Base-by-base conservation (phyloP, 2,888 invertebrate species). In the Leptothorax acervorum region DNA sequence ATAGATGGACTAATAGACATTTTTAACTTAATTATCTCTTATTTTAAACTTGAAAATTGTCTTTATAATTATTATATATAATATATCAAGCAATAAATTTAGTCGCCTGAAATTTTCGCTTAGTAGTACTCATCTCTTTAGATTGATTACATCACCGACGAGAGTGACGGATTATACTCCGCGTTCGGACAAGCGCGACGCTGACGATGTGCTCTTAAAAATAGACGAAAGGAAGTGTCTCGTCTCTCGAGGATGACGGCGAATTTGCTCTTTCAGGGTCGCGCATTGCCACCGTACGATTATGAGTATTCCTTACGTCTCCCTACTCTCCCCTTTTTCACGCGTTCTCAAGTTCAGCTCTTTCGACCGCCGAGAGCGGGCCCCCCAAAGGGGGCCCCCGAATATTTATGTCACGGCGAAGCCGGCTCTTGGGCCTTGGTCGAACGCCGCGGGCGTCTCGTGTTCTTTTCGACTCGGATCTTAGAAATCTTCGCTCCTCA, bases 371-470 rank as follows among this genome's bases (percentile, higher is more conserved):
- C 84, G 85, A 86, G 87, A 86, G 66, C 84, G 83, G 83, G 70
- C n/a, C 31, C 45, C 66, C 87, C 86, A 85, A 35, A 81, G 84
- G 76, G 86, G 86, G 78, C 73, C 81, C 87, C 86, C 87, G 84
- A 87, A 91, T 92, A 94, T 93, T 93, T 94, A 92, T 94, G 94
- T 94, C 94, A 94, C 92, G 94, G 93, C 76, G 83, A 94, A 92
- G 91, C 88, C 92, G 91, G 88, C 88, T 88, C 82, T 5, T 35
- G 91, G 91, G 86, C 94, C 94, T 94, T 94, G 93, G 91, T 92
- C 91, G 89, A 85, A 78, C 84, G 90, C 91, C 91, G 90, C 91
- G 81, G 91, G 91, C 90, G 65, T 84, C 62, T 60, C n/a, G 18
- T 42, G 31, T 45, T 48, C 57, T 42, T 53, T 70, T 48, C 51